Conservation (phyloP, 2,797 vertebrate species). For the Ispidina lecontei region DNA sequence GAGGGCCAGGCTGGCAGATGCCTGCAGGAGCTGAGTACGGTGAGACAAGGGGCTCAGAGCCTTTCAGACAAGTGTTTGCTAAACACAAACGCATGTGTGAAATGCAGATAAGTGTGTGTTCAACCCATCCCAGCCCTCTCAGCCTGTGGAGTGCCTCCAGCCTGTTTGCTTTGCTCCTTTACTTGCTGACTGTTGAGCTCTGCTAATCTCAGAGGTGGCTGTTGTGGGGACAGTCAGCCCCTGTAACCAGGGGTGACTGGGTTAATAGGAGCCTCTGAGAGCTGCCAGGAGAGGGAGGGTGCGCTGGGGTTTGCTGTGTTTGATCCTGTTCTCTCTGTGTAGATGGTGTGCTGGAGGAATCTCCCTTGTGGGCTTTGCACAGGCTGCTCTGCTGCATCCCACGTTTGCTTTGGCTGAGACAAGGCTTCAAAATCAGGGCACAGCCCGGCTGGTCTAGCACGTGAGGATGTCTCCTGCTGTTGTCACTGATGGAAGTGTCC, state of each 20-base stretch:
- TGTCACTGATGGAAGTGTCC: background rate
- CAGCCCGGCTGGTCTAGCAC: background rate
- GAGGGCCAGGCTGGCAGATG: background rate
- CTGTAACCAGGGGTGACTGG: background rate
- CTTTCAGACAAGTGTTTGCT: background rate
- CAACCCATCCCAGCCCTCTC: background rate
- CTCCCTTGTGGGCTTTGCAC: background rate
- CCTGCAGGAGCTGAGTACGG: background rate
- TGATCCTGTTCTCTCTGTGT: background rate
- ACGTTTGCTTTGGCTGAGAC: rapidly evolving
- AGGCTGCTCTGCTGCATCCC: background rate
- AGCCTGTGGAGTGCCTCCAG: background rate
- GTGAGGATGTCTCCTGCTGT: rapidly evolving
- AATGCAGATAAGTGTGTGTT: background rate
- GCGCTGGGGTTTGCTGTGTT: background rate
- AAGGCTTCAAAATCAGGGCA: background rate
- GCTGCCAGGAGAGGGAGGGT: background rate
- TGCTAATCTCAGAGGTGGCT: background rate
- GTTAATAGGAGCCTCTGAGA: background rate
- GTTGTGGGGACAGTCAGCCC: background rate
- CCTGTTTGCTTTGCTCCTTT: background rate
- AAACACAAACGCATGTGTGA: background rate
- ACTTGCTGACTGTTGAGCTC: background rate
- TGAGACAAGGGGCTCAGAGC: background rate
- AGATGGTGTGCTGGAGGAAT: background rate